phyloP scores from a whole-genome alignment of 2,888 invertebrate genomes.

The Lordiphosa andalusiaca region DNA sequence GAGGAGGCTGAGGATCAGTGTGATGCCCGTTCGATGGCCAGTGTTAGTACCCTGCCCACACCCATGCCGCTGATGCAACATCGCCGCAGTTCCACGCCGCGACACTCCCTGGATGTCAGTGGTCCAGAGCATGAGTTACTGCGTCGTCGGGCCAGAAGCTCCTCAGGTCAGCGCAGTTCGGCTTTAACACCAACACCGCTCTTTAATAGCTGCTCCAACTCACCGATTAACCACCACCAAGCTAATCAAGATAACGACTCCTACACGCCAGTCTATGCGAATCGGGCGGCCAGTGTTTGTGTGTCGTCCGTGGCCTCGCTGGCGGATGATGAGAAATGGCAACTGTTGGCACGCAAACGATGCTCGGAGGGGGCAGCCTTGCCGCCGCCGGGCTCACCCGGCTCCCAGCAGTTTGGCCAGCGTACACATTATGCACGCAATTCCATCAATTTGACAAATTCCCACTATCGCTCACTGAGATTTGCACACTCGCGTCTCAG shows the following conservation, averaged over 20 bases:
- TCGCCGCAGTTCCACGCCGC: conserved; percentile 74
- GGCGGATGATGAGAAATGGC: conserved; percentile 80
- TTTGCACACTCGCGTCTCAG: conserved; percentile 79
- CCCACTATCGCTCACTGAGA: conserved; percentile 79
- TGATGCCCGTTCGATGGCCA: conserved; percentile 61
- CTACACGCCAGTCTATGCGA: conserved; percentile 79
- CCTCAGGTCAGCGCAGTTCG: conserved; percentile 77
- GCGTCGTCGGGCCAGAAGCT: conserved; percentile 63
- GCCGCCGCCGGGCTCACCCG: conserved; percentile 26
- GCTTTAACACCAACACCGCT: conserved; percentile 78
- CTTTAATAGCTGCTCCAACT: conserved; percentile 53
- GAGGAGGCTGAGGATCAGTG: conserved; percentile 48
- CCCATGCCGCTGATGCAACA: conserved; percentile 78
- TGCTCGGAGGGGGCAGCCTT: conserved; percentile 72
- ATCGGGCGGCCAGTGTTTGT: conserved; percentile 76
- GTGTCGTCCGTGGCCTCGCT: conserved; percentile 53
- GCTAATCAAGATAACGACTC: conserved; percentile 61
- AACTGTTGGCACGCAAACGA: conserved; percentile 78
- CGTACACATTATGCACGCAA: conserved; percentile 79
- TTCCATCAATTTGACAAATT: conserved; percentile 78
- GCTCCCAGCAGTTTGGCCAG: conserved; percentile 59
- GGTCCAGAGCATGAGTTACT: conserved; percentile 58
- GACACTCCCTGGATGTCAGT: conserved; percentile 67
- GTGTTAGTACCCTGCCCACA: conserved; percentile 64
- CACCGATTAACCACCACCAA: conserved; percentile 48